Evolutionary conservation across 2,888 invertebrate species (phyloP), one percentile per base, ranked within the genome.

Genomic region (Thysanoteuthis rhombus): DNA sequence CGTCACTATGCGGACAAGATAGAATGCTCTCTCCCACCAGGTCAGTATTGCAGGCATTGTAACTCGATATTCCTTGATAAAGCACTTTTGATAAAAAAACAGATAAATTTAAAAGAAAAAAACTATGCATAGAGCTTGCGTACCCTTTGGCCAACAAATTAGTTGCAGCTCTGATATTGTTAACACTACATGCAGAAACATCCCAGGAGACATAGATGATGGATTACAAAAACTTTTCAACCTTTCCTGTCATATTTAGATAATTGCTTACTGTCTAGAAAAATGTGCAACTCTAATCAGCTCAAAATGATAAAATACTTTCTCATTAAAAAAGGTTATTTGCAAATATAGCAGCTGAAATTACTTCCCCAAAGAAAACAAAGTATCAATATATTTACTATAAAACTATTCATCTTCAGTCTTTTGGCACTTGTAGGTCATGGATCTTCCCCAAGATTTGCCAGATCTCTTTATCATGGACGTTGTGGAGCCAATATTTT

Each of bases 81-180:
- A 75, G n/a, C 75, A 75, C n/a, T 75, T 75, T 75, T 75, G 75
- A 75, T 75, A 75, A 75, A 75, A n/a, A n/a, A n/a, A n/a, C n/a
- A n/a, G n/a, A n/a, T n/a, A n/a, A n/a, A n/a, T n/a, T n/a, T n/a
- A n/a, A n/a, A n/a, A n/a, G n/a, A n/a, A n/a, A n/a, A n/a, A 75
- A 75, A 32, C 75, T n/a, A 75, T n/a, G n/a, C 32, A 75, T 75
- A 75, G 32, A n/a, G 75, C 75, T 58, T 28, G 32, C 22, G 52
- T 52, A 52, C 52, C 52, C 52, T 52, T 52, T 52, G 22, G 32
- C 75, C 32, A n/a, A 75, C 32, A 75, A n/a, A 75, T 75, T 75
- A 75, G 75, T 75, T 75, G 75, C 75, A 16, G 12, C 16, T 58
- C 58, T 75, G n/a, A 75, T 75, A 75, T 75, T 75, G 75, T 75